phyloP scores from a whole-genome alignment of 2,797 vertebrate genomes.

The Delichon dasypus region DNA sequence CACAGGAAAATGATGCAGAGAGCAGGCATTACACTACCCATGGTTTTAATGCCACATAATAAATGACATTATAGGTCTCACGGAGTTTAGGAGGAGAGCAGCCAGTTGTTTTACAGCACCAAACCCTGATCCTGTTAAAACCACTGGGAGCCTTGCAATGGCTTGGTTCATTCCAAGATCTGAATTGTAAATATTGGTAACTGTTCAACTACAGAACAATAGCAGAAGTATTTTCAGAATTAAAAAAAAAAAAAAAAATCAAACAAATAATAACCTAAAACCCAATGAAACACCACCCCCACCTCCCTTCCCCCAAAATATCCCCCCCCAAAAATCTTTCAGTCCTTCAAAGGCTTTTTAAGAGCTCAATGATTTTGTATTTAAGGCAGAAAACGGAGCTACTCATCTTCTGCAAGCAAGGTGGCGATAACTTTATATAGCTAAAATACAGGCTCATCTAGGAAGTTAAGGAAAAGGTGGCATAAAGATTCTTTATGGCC shows the following conservation, averaged over 20 bases:
- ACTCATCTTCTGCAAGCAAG: background rate
- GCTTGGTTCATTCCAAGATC: background rate
- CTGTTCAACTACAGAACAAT: background rate
- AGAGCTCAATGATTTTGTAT: background rate
- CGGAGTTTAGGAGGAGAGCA: background rate
- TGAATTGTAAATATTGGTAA: background rate
- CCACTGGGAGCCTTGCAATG: background rate
- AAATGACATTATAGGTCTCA: background rate
- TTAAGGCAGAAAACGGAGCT: background rate
- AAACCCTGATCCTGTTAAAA: background rate
- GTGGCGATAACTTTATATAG: background rate
- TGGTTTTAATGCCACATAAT: background rate
- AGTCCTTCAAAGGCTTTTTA: background rate
- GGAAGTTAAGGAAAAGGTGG: background rate
- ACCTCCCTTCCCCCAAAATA: no score
- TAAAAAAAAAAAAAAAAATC: background rate
- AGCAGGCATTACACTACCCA: background rate
- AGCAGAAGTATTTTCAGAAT: background rate
- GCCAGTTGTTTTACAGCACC: background rate
- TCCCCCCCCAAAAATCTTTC: background rate
- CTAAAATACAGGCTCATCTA: background rate
- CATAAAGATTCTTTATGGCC: background rate
- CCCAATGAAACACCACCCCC: background rate
- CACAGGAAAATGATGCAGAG: background rate
- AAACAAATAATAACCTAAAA: background rate